Conservation (phyloP, 1,140 invertebrate species). For the Lepidotrigona ventralis region DNA sequence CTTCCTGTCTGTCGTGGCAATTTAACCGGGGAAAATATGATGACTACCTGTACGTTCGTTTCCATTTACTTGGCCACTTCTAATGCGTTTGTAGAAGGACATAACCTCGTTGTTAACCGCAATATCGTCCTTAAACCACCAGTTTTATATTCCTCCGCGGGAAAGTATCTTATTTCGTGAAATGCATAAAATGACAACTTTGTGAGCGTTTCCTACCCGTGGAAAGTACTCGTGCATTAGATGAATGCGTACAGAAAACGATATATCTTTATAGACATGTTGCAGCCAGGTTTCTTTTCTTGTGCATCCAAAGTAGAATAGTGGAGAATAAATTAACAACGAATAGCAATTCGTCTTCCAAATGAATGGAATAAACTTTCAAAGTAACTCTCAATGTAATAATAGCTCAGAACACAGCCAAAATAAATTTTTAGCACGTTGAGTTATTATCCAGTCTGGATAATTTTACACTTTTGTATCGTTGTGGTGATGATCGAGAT, state of each 20-base stretch:
- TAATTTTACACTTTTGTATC: too few relatives aligned
- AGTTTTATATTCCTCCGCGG: not conserved
- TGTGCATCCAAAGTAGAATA: not conserved
- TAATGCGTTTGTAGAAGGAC: not conserved
- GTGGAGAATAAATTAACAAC: not conserved
- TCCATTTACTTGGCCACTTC: too few relatives aligned
- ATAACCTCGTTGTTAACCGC: constrained; percentile 5
- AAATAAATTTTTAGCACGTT: too few relatives aligned
- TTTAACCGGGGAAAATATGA: not conserved
- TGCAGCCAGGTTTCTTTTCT: not conserved
- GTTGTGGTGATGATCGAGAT: too few relatives aligned
- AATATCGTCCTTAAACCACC: constrained; percentile 4
- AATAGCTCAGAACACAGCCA: too few relatives aligned
- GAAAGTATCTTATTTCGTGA: constrained; percentile 16
- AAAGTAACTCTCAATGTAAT: not conserved
- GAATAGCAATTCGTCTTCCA: not conserved
- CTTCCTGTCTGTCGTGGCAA: not conserved
- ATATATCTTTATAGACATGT: not conserved
- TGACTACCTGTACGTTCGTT: not conserved
- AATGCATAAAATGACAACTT: not conserved
- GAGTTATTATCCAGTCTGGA: too few relatives aligned
- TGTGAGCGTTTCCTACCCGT: not conserved
- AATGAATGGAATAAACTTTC: not conserved
- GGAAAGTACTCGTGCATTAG: not conserved
- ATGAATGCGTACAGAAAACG: not conserved